Evolutionary conservation across 2,888 invertebrate species (phyloP), one percentile per base, ranked within the genome.

Genomic region (Coleophora flavipennella): DNA sequence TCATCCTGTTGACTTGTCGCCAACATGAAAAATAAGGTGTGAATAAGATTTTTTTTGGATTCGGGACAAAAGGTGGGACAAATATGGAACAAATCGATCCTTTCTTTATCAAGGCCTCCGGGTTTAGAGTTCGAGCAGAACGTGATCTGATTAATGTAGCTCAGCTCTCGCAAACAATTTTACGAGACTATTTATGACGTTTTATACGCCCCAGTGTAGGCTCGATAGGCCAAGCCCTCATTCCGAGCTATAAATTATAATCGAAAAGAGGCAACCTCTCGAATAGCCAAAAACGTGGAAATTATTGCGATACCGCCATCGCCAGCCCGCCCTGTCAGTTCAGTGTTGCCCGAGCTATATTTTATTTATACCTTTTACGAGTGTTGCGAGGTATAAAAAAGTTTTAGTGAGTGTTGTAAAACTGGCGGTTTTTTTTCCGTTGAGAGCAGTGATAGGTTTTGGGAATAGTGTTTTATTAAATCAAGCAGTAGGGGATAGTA

Each of bases 361-460:
- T 70, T 77, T 75, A 74, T 74, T 75, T 76, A 75, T 71, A 74
- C 68, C 72, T 68, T 77, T 78, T 76, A 75, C 76, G 75, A 73
- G 75, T 73, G 74, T 65, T 77, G 67, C 67, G 62, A 68, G 58
- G 68, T 59, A 67, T 77, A 78, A 77, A 77, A 76, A 77, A 73
- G 74, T 75, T 78, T 76, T 74, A 76, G 74, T 70, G 65, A 66
- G 66, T 62, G 74, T 63, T 73, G 70, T 75, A 73, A 76, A 76
- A 70, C 62, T 57, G 46, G 61, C 61, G 64, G 63, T 61, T 54
- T 64, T 67, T 69, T 63, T 66, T 60, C 55, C 44, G 53, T 62
- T 52, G 55, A 60, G 53, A 48, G 50, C 55, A 62, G 59, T 69
- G 71, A 73, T 72, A 65, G 67, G 66, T 62, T 59, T 46, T 42